These are phyloP conservation scores for Papilio aristodemus DNA, from an alignment of 1,140 invertebrate species.

Conservation along the genomic window DNA sequence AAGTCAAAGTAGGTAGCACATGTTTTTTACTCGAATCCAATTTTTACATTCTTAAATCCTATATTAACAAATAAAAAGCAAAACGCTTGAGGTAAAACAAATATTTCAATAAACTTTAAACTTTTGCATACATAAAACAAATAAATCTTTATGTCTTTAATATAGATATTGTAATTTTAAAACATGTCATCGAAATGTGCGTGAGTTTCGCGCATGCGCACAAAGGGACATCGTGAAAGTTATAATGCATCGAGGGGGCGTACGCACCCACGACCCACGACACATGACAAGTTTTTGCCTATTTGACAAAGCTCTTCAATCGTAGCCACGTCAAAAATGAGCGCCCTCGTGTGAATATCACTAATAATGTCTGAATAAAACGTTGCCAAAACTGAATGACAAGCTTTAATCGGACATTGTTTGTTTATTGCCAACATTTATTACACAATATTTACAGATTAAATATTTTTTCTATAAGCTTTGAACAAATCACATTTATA, in stretches of 20 bases:
- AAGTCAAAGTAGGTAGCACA: too few species aligned
- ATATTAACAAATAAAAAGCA: too few species aligned
- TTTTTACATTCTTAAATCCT: too few species aligned
- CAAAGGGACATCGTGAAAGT: constrained; percentile 38
- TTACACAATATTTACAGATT: constrained; percentile 19
- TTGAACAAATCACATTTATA: neutral
- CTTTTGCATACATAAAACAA: neutral
- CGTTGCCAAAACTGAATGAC: constrained; percentile 55
- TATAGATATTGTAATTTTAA: constrained; percentile 32
- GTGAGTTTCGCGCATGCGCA: constrained; percentile 45
- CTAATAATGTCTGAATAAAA: constrained; percentile 60
- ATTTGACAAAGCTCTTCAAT: constrained; percentile 61
- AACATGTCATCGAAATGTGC: constrained; percentile 31
- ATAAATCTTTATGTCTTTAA: constrained; percentile 26
- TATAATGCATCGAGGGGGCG: constrained; percentile 60
- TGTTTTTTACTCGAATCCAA: too few species aligned
- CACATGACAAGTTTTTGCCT: constrained; percentile 66
- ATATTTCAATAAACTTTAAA: too few species aligned
- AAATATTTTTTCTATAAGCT: constrained; percentile 1
- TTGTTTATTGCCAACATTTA: constrained; percentile 4
- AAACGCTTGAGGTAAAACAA: too few species aligned
- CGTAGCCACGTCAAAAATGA: constrained; percentile 49
- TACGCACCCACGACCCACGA: constrained; percentile 51
- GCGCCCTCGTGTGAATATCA: constrained; percentile 50
- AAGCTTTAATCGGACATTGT: constrained; percentile 34